Evolutionary conservation across 1,140 invertebrate genomes (phyloP).

Genomic region (Panulirus ornatus): DNA sequence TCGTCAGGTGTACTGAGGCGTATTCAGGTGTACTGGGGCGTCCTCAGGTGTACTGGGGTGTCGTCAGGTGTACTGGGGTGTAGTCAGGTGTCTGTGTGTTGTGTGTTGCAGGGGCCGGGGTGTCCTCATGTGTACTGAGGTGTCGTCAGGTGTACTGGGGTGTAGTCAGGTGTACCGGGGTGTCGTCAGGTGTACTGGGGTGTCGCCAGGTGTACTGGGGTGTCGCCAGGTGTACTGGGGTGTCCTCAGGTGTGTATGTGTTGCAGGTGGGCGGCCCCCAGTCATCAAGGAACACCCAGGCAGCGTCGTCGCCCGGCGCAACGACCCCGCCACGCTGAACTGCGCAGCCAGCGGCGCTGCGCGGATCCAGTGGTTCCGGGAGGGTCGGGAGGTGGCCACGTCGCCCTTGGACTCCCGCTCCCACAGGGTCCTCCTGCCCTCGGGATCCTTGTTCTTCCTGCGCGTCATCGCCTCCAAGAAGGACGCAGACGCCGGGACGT

Average conservation of each 20-base stretch:
- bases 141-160: not conserved
- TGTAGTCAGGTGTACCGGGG: not conserved
- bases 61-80: too few relatives aligned
- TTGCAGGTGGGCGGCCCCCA: conserved; percentile 13
- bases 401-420: conserved; percentile 41
- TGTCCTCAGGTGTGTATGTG: too few relatives aligned
- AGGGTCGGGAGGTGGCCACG: conserved; percentile 40
- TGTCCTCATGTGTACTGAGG: not conserved
- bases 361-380: conserved; percentile 33
- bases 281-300: conserved; percentile 49
- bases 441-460: conserved; percentile 57
- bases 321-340: conserved; percentile 51
- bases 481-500: conserved; percentile 44
- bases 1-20: too few relatives aligned
- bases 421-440: conserved; percentile 50
- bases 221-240: too few relatives aligned
- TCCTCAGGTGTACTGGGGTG: too few relatives aligned
- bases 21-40: too few relatives aligned
- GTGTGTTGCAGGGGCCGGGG: too few relatives aligned
- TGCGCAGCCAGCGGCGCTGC: conserved; percentile 28
- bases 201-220: not conserved
- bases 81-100: too few relatives aligned
- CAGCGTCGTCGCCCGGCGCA: conserved; percentile 32
- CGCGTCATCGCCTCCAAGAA: conserved; percentile 38
- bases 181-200: not conserved